Base-by-base conservation (phyloP, 1,140 invertebrate genomes). In the Potamilus streckersoni region DNA sequence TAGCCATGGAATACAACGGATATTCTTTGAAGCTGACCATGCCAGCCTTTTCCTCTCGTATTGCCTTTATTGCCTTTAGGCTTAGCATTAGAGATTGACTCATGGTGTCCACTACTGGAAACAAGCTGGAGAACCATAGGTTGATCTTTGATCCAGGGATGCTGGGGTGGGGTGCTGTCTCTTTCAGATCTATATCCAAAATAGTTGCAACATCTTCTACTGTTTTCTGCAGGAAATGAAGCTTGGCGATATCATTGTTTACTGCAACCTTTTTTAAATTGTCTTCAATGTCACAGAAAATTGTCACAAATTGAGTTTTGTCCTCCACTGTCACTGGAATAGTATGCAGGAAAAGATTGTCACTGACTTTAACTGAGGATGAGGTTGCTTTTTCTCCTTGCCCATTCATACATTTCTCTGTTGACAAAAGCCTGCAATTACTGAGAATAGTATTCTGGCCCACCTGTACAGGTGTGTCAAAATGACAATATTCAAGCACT, bases 401-500 rank as follows among this genome's bases (percentile, higher is more conserved):
- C 38, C 38, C 38, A 8, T 49, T 49, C 38, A 49, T 4, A 49
- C 38, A 49, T 49, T 49, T 49, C 6, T 49, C 38, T 49, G 38
- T 11, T 11, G 38, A 49, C 0, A 49, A 0, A 49, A 8, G 38
- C 38, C 86, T 75, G 78, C 89, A 91, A 74, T 90, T 90, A 70
- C 90, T 91, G 31, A 91, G 23, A 61, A 91, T 89, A 58, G 82
- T 85, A 66, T 87, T 84, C n/a, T 81, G 69, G 20, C 82, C 81
- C 69, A 90, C 74, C 15, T 80, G 64, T 3, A 91, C 60, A 20
- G 84, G 80, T 19, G 83, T 60, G 19, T 82, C 76, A 78, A 91
- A 87, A 57, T 87, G 69, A 76, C 90, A 91, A 71, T 85, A 91
- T 76, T 91, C 91, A 12, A 91, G 65, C 2, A 91, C 80, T 17